A percentile compares a stretch with the other conserved stretches of the same genome.
phyloP scores from a whole-genome alignment of 2,888 invertebrate species.

The Gortyna flavago region DNA sequence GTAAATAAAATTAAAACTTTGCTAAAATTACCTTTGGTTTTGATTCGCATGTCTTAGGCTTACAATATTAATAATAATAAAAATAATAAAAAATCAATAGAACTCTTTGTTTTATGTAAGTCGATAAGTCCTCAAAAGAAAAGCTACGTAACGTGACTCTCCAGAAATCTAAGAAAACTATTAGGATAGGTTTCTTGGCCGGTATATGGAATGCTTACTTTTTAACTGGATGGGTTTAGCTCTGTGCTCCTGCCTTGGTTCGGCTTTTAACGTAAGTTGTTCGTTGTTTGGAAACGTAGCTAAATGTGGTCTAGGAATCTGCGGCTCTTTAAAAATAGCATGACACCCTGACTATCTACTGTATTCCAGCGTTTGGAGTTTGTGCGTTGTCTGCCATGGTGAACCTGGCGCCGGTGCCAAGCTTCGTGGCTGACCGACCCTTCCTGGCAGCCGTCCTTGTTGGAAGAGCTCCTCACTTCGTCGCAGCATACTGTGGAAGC shows the following conservation, averaged over 20 bases:
- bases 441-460: constrained; percentile 77
- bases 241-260: constrained; percentile 7
- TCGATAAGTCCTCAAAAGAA: not conserved
- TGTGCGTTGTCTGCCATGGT: constrained; percentile 72
- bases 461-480: constrained; percentile 73
- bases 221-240: not conserved
- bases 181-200: not conserved
- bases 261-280: constrained; percentile 8
- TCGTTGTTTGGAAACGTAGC: not conserved
- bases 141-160: not conserved
- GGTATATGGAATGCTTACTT: not conserved
- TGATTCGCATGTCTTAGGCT: constrained; percentile 10
- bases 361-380: constrained; percentile 79
- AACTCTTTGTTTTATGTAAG: not conserved
- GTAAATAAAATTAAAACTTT: constrained; percentile 6
- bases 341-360: constrained; percentile 32
- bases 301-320: constrained; percentile 4
- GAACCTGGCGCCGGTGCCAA: constrained; percentile 68
- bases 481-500: constrained; percentile 71
- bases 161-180: not conserved
- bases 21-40: constrained; percentile 2
- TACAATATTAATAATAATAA: no score
- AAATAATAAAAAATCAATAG: not conserved
- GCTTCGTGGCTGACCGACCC: constrained; percentile 79
- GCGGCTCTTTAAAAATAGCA: not conserved